A percentile compares a stretch with the other conserved stretches of the same genome.
These are phyloP conservation scores for Exephanes ischioxanthus DNA, from an alignment of 2,888 invertebrate genomes.

Conservation along the genomic window DNA sequence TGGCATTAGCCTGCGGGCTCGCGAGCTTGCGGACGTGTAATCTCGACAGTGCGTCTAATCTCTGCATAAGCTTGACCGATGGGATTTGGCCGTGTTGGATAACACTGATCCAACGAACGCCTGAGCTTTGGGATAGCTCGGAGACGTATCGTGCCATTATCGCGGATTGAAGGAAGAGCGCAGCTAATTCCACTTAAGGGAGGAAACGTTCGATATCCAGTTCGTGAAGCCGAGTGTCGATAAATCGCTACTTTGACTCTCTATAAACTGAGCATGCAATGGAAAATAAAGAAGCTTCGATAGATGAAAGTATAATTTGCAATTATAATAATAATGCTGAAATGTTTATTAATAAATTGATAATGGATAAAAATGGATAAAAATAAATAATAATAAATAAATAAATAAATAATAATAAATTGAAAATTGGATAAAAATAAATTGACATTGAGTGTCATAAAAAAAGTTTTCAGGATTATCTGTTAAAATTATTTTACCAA, in stretches of 20 bases:
- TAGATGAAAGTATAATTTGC: too few relatives aligned
- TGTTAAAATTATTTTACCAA: neutral
- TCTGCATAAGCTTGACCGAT: slow-evolving; percentile 52
- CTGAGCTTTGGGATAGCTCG: neutral
- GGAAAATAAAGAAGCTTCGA: too few relatives aligned
- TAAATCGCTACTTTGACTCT: neutral
- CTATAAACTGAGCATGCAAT: neutral
- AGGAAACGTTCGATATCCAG: neutral
- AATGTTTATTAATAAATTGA: too few relatives aligned
- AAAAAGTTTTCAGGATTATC: neutral
- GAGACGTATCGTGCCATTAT: neutral
- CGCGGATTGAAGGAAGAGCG: neutral
- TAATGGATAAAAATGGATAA: too few relatives aligned
- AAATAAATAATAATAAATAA: too few relatives aligned
- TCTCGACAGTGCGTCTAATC: slow-evolving; percentile 46
- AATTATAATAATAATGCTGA: too few relatives aligned
- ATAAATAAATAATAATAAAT: too few relatives aligned
- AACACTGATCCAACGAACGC: slow-evolving; percentile 15
- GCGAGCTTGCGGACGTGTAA: slow-evolving; percentile 12
- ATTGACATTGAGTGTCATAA: too few relatives aligned
- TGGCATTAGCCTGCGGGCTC: slow-evolving; percentile 9
- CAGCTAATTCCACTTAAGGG: neutral
- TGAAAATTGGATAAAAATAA: too few relatives aligned
- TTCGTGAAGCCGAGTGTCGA: neutral
- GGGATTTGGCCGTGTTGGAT: slow-evolving; percentile 12